Conservation (phyloP, 2,797 vertebrate species). For the Hipposideros larvatus region DNA sequence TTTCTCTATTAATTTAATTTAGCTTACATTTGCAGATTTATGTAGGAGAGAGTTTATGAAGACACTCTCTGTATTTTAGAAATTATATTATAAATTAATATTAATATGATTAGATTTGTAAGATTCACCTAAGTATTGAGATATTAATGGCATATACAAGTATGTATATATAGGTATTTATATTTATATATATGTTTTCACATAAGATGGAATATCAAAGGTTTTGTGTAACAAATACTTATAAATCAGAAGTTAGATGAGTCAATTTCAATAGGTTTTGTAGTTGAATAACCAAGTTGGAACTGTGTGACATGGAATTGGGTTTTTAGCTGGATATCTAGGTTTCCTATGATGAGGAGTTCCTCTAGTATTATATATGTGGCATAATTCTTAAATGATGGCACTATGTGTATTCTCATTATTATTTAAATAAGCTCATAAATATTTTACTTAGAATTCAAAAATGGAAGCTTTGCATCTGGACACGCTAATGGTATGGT, state of each 20-base stretch:
- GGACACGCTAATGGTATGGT: slow-evolving; percentile 59
- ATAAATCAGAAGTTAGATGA: not conserved
- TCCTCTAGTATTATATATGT: slow-evolving; percentile 36
- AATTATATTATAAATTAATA: slow-evolving; percentile 35
- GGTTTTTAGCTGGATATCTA: slow-evolving; percentile 50
- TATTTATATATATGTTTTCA: not conserved
- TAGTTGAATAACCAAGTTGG: not conserved
- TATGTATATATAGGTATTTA: too few relatives aligned
- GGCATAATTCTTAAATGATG: slow-evolving; percentile 64
- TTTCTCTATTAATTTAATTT: not conserved
- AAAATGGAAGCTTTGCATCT: slow-evolving; percentile 74
- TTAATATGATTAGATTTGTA: not conserved
- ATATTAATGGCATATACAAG: not conserved
- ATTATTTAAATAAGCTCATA: slow-evolving; percentile 83
- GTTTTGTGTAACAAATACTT: not conserved
- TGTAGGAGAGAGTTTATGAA: not conserved
- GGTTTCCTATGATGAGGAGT: slow-evolving; percentile 43
- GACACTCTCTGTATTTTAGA: not conserved
- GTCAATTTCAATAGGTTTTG: not conserved
- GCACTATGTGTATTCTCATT: slow-evolving; percentile 65
- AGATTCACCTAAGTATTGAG: not conserved
- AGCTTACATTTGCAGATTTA: not conserved
- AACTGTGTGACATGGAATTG: not conserved
- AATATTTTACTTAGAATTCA: slow-evolving; percentile 77
- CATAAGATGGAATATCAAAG: not conserved